Percentiles rank a stretch among this genome's conserved stretches.
These are phyloP conservation scores for Eumeta japonica DNA, from an alignment of 1,140 invertebrate species.

Conservation along the genomic window DNA sequence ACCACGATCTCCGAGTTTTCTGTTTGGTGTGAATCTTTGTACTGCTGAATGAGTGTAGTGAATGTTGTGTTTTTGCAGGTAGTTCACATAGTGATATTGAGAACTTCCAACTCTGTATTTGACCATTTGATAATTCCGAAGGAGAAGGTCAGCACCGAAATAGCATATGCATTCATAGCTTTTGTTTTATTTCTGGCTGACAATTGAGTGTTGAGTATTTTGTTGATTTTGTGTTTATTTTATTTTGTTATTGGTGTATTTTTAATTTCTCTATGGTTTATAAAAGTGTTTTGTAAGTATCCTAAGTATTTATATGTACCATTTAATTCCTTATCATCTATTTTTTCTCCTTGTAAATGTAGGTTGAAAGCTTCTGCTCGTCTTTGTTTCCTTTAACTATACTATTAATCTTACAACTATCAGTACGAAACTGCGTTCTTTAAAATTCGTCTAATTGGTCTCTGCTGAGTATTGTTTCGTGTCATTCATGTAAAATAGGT, in stretches of 20 bases:
- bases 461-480: background rate
- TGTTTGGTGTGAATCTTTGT: too few relatives aligned
- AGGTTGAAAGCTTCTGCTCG: background rate
- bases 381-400: background rate
- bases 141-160: too few relatives aligned
- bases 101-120: too few relatives aligned
- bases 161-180: slow-evolving; percentile 1
- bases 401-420: background rate
- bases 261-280: too few relatives aligned
- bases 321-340: background rate
- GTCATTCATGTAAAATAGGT: background rate
- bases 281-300: slow-evolving; percentile 1
- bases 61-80: too few relatives aligned
- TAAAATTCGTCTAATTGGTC: background rate
- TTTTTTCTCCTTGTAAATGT: background rate
- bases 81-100: background rate
- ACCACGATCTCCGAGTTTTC: too few relatives aligned
- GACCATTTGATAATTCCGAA: too few relatives aligned
- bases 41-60: too few relatives aligned
- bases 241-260: background rate
- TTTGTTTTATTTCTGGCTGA: too few relatives aligned
- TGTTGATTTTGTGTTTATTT: background rate
- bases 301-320: background rate
- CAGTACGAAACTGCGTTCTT: background rate
- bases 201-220: too few relatives aligned